Percentiles rank a stretch among this genome's conserved stretches.
phyloP scores from a whole-genome alignment of 2,888 invertebrate species.

The Malthinus flaveolus region DNA sequence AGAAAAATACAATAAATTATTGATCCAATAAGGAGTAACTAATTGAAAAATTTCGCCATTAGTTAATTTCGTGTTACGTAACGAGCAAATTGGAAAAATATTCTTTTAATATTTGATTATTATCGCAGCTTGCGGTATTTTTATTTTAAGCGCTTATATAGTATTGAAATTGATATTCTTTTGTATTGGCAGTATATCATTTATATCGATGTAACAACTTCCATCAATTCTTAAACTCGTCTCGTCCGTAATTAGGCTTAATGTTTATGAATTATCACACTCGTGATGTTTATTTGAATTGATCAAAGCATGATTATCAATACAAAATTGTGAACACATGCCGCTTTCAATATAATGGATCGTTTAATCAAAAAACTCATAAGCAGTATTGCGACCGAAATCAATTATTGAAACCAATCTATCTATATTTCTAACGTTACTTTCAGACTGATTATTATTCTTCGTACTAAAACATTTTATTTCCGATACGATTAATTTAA shows the following conservation, averaged over 20 bases:
- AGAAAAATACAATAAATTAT: background rate
- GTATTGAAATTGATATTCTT: slow-evolving; percentile 21
- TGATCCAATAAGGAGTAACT: background rate
- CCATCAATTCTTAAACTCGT: slow-evolving; percentile 2
- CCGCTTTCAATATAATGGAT: slow-evolving; percentile 3
- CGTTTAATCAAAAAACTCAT: background rate
- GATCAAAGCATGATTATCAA: background rate
- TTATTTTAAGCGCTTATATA: slow-evolving; percentile 13
- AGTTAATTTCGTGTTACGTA: background rate
- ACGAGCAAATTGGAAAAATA: background rate
- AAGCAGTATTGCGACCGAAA: background rate
- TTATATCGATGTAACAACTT: background rate
- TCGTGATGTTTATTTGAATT: slow-evolving; percentile 2
- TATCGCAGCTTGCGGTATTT: slow-evolving; percentile 21
- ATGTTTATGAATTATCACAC: slow-evolving; percentile 11
- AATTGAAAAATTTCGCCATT: no score
- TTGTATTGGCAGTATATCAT: slow-evolving; percentile 9
- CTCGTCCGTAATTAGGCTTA: slow-evolving; percentile 7
- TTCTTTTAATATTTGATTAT: slow-evolving; percentile 13
- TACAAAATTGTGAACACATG: slow-evolving; percentile 6
- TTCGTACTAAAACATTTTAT: no score
- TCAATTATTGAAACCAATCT: background rate
- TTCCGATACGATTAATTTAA: no score
- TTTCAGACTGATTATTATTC: no score
- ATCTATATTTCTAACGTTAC: no score